phyloP scores from a whole-genome alignment of 2,797 vertebrate species.

The Neosilurus hyrtlii region DNA sequence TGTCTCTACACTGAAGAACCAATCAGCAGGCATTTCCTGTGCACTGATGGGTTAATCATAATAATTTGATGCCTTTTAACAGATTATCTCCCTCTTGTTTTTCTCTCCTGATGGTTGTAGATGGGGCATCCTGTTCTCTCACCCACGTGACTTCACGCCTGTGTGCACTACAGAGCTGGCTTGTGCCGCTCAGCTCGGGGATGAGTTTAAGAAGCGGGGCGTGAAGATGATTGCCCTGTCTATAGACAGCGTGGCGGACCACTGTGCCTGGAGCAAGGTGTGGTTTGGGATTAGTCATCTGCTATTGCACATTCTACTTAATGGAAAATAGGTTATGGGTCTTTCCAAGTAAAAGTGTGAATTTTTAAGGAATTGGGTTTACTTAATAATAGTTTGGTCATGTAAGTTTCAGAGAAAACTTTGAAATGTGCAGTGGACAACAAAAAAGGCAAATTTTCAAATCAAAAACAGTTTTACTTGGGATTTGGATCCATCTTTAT shows the following conservation, averaged over 20 bases:
- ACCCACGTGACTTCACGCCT: conserved; percentile 92
- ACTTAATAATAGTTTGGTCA: too few species aligned
- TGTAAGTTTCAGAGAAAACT: too few species aligned
- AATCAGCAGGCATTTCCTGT: conserved; percentile 49
- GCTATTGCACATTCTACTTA: too few species aligned
- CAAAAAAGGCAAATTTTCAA: too few species aligned
- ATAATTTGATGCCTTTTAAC: neutral
- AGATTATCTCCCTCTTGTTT: neutral
- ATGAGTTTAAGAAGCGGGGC: conserved; percentile 84
- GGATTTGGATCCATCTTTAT: too few species aligned
- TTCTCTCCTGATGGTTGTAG: conserved; percentile 62
- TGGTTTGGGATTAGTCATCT: rapidly evolving
- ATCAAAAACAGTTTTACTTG: too few species aligned
- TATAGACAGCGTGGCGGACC: conserved; percentile 89
- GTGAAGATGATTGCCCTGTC: conserved; percentile 96
- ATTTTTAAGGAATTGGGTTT: too few species aligned
- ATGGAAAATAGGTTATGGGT: neutral
- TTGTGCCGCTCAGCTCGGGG: conserved; percentile 77
- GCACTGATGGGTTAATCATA: neutral
- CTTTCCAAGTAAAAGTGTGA: too few species aligned
- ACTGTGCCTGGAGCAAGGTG: conserved; percentile 91
- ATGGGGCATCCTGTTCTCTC: conserved; percentile 96
- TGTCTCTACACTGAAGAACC: neutral
- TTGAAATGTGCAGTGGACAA: too few species aligned
- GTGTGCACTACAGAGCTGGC: conserved; percentile 97